These are phyloP conservation scores for Tetragonula clypearis DNA, from an alignment of 1,140 invertebrate species.

Conservation along the genomic window DNA sequence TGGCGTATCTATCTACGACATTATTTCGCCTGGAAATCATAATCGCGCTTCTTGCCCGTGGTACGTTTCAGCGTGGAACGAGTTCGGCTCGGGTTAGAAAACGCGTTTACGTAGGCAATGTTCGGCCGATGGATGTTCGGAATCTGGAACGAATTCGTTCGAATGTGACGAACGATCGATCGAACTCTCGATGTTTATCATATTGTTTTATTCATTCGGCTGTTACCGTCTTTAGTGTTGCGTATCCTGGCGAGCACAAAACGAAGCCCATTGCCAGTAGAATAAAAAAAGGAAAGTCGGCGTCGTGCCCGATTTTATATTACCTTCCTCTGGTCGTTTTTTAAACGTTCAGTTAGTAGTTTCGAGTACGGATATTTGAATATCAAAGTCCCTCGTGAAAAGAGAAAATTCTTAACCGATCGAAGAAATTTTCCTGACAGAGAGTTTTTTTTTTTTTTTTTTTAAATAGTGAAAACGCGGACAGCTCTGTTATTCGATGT, in stretches of 20 bases:
- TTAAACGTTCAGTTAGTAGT: neutral
- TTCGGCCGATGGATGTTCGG: constrained; percentile 6
- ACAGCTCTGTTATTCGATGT: too few relatives aligned
- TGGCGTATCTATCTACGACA: neutral
- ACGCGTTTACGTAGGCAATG: constrained; percentile 47
- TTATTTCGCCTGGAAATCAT: constrained; percentile 40
- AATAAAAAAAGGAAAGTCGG: constrained; percentile 31
- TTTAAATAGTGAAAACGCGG: neutral
- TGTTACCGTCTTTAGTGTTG: constrained; percentile 57
- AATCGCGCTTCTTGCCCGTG: constrained; percentile 36
- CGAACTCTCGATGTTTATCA: constrained; percentile 60
- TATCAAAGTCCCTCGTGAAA: neutral
- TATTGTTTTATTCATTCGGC: constrained; percentile 65
- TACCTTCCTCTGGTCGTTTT: neutral
- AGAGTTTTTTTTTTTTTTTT: neutral
- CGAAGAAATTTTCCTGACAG: neutral
- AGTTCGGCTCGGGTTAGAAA: constrained; percentile 27
- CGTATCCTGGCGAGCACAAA: constrained; percentile 36
- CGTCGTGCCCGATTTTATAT: neutral
- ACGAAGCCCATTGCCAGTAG: neutral
- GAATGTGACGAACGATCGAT: constrained; percentile 63
- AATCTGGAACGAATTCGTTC: constrained; percentile 62
- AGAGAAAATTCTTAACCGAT: neutral
- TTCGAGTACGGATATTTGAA: neutral
- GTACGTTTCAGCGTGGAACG: constrained; percentile 49